Conservation (phyloP, 2,797 vertebrate genomes). For the Artibeus jamaicensis region DNA sequence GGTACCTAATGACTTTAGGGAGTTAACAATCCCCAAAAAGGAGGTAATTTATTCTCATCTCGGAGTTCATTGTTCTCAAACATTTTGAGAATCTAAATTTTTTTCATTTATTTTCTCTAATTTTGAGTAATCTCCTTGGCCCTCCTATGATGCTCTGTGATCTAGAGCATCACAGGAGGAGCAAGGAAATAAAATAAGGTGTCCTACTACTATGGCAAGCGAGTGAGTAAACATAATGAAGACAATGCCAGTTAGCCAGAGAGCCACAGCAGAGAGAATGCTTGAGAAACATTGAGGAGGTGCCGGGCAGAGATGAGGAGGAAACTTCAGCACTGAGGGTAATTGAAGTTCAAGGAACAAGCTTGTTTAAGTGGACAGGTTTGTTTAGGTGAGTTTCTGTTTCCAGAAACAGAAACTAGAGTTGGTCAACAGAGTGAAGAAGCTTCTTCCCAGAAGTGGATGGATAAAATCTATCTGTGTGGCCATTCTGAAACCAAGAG, state of each 20-base stretch:
- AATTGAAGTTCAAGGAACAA: background rate
- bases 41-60: slow-evolving; percentile 33
- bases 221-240: background rate
- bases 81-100: background rate
- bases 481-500: slow-evolving; percentile 58
- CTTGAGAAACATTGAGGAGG: background rate
- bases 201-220: background rate
- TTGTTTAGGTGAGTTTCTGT: background rate
- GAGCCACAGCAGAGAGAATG: background rate
- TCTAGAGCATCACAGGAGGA: background rate
- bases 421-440: slow-evolving; percentile 9
- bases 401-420: too few relatives aligned
- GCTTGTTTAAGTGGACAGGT: background rate
- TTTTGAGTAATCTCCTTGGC: background rate
- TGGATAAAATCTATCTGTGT: slow-evolving; percentile 68
- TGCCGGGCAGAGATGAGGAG: background rate
- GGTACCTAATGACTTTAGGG: slow-evolving; percentile 28
- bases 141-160: background rate
- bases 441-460: slow-evolving; percentile 3
- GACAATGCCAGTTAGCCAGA: background rate
- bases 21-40: slow-evolving; percentile 26
- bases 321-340: background rate
- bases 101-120: slow-evolving; percentile 5
- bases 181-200: background rate
- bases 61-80: background rate